Conservation (phyloP, 2,113 vertebrate species). For the Lepus timidus region DNA sequence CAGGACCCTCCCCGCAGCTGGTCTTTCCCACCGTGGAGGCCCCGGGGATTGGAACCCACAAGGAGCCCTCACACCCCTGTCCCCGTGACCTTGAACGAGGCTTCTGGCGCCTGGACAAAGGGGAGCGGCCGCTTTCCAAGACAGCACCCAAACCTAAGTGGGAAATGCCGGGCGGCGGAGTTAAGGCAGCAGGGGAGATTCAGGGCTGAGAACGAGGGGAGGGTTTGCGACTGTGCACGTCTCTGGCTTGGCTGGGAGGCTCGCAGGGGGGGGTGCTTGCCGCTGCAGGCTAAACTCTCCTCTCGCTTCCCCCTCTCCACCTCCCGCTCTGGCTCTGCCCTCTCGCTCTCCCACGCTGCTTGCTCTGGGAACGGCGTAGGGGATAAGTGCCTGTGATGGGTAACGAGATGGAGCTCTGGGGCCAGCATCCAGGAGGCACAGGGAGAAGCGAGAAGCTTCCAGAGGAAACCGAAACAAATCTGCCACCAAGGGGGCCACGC, state of each 20-base stretch:
- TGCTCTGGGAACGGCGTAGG: background rate
- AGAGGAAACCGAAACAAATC: rapidly evolving
- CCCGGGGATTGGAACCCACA: background rate
- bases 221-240: too few relatives aligned
- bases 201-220: background rate
- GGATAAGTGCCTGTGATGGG: conserved; percentile 35
- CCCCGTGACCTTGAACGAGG: background rate
- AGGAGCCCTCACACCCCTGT: background rate
- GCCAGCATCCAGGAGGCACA: background rate
- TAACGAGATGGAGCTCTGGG: background rate
- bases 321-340: background rate
- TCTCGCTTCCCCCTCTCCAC: background rate
- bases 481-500: rapidly evolving
- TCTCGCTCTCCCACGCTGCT: background rate
- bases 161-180: background rate
- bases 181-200: background rate
- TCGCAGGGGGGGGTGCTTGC: background rate
- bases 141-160: background rate
- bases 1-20: background rate
- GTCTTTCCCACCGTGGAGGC: rapidly evolving
- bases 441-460: background rate
- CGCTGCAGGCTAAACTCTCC: too few relatives aligned
- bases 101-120: rapidly evolving
- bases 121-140: background rate
- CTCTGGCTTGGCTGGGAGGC: background rate